Base-by-base conservation (phyloP, 2,113 vertebrate species). In the Corydoras maculifer region DNA sequence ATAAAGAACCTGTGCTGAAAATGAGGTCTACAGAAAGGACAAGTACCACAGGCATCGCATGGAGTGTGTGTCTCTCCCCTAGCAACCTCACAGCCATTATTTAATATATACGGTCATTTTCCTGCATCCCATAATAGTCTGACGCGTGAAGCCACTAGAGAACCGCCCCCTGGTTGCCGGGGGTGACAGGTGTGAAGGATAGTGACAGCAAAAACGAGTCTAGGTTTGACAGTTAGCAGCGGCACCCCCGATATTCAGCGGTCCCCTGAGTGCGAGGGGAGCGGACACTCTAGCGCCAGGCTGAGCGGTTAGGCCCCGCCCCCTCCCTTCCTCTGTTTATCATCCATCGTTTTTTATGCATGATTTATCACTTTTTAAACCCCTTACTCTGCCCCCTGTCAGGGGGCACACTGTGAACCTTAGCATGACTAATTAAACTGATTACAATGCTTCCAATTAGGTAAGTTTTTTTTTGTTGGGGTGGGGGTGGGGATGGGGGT, bases 131-230 rank as follows among this genome's bases (percentile, higher is more conserved):
- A 65, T 65, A 79, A 70, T 48, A 65, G 66, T 74, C 62, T 48
- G 29, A 70, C 60, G 30, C 57, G 73, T 75, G 68, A 69, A 68
- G 71, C 65, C 70, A 62, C 31, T 62, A 14, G 63, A 57, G 65
- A 62, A 48, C 63, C 48, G 15, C 60, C 29, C 29, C 35, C 54
- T 14, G 77, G 58, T 78, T 74, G 77, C 73, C 72, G 32, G 25
- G 67, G 62, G 64, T 76, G 78, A 76, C 75, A 79, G 78, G 69
- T 74, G 51, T 72, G 53, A 60, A 55, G 60, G 59, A 57, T 29
- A 35, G 62, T 62, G 48, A 9, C 35, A 66, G 65, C 30, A 62
- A 64, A 57, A 43, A 10, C 43, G 30, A 48, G 65, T 6, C 15
- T 35, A 50, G 31, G 35, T 62, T 53, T 71, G 72, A 76, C 75